Base-by-base conservation (phyloP, 1,140 invertebrate genomes). In the Drosophila dunni region DNA sequence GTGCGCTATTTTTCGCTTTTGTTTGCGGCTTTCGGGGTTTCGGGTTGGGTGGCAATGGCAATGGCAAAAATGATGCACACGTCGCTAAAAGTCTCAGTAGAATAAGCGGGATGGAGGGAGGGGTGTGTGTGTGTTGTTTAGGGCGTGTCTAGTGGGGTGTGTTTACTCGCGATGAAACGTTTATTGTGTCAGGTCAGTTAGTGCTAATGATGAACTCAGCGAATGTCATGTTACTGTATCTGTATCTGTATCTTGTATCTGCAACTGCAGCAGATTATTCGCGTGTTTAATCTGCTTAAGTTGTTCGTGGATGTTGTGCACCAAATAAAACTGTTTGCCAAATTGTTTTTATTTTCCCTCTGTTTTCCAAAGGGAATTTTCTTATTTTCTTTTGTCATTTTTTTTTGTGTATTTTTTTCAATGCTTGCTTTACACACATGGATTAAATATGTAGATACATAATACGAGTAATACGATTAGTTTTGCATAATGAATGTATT, bases 341-440 rank as follows among this genome's bases (percentile, higher is more conserved):
- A 58, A 64, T 79, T 29, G 24, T 29, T 29, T 29, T 29, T 29
- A 42, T 58, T 69, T 66, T 57, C 36, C 34, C 51, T 40, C 51
- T 38, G 57, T 33, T 36, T 64, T 29, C 60, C 54, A 24, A 58
- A 50, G 20, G 56, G 3, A 8, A n/a, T 42, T 75, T 75, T 67
- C 56, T 40, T 75, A 54, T 57, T 58, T 69, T 76, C 54, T 58
- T 63, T 79, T 67, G 56, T 38, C 44, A 62, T 42, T 15, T 42
- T 58, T 83, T 82, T 84, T 77, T 48, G 34, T 61, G 50, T 42
- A 29, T 6, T 38, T 54, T 83, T 82, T 84, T 80, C 61, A 78
- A 84, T 76, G 71, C 66, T 81, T 83, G 79, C 64, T 78, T 74
- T 71, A 85, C 65, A 84, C 69, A 61, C 60, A 81, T 78, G 56